phyloP scores from a whole-genome alignment of 2,888 invertebrate genomes.

The Diaperis boleti region DNA sequence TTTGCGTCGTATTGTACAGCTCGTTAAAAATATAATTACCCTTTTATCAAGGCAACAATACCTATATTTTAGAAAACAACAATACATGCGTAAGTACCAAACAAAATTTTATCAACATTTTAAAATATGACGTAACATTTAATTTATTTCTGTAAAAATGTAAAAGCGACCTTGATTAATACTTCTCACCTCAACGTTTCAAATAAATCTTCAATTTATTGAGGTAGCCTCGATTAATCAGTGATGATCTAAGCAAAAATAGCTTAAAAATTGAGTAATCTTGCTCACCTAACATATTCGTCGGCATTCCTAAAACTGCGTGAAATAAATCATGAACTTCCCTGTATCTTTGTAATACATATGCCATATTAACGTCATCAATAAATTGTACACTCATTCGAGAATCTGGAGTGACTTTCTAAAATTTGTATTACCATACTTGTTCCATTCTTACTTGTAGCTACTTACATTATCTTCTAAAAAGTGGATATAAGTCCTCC shows the following conservation, averaged over 20 bases:
- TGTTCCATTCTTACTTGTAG: no score
- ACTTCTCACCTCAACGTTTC: not conserved
- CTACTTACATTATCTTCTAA: conserved; percentile 81
- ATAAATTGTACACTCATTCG: conserved; percentile 92
- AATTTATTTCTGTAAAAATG: not conserved
- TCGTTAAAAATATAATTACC: no score
- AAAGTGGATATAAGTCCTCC: conserved; percentile 88
- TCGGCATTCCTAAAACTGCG: conserved; percentile 91
- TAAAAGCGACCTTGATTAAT: not conserved
- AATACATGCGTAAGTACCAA: no score
- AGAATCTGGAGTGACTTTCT: conserved; percentile 94
- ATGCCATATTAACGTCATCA: conserved; percentile 89
- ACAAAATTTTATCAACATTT: no score
- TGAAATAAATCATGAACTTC: conserved; percentile 98
- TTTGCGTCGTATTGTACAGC: no score
- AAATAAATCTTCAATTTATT: not conserved
- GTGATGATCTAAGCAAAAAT: conserved; percentile 22
- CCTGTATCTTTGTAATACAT: conserved; percentile 97
- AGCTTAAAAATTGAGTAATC: not conserved
- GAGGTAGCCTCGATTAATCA: conserved; percentile 15
- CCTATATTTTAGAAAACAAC: no score
- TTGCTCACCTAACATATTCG: conserved; percentile 83
- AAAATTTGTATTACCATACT: no score
- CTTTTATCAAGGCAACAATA: no score
- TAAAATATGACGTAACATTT: no score